phyloP scores from a whole-genome alignment of 2,888 invertebrate genomes.

The Ganaspis brasiliensis region DNA sequence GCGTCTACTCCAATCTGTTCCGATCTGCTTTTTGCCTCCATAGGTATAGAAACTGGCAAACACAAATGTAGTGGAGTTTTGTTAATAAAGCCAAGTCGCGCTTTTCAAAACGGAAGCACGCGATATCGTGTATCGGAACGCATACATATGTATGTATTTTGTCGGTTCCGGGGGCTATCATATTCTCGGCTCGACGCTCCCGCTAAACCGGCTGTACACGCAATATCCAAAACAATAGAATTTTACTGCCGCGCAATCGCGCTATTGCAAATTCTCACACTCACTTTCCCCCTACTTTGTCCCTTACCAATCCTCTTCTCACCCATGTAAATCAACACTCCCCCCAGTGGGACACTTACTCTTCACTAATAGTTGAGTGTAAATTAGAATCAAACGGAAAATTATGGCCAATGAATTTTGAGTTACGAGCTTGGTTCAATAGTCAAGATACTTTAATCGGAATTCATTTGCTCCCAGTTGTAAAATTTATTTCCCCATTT shows the following conservation, averaged over 20 bases:
- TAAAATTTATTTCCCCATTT: no score
- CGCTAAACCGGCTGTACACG: constrained; percentile 1
- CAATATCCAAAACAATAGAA: constrained; percentile 40
- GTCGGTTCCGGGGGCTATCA: constrained; percentile 24
- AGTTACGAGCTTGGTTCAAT: background rate
- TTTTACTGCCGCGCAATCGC: constrained; percentile 34
- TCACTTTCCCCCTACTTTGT: background rate
- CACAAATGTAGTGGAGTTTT: background rate
- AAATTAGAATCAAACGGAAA: constrained; percentile 29
- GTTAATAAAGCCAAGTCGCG: constrained; percentile 26
- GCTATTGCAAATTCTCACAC: constrained; percentile 23
- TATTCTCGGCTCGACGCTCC: constrained; percentile 35
- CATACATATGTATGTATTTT: constrained; percentile 32
- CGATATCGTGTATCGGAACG: constrained; percentile 5
- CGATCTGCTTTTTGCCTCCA: background rate
- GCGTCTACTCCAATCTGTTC: constrained; percentile 15
- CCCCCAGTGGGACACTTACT: constrained; percentile 13
- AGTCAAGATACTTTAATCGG: background rate
- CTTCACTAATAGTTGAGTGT: constrained; percentile 12
- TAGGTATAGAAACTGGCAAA: background rate
- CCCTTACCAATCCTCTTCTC: no score
- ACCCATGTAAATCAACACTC: background rate
- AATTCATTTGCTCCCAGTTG: no score
- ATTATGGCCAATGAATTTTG: constrained; percentile 11
- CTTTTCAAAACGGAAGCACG: constrained; percentile 23